Evolutionary conservation across 2,888 invertebrate genomes (phyloP).

Genomic region (Thalpophila matura): DNA sequence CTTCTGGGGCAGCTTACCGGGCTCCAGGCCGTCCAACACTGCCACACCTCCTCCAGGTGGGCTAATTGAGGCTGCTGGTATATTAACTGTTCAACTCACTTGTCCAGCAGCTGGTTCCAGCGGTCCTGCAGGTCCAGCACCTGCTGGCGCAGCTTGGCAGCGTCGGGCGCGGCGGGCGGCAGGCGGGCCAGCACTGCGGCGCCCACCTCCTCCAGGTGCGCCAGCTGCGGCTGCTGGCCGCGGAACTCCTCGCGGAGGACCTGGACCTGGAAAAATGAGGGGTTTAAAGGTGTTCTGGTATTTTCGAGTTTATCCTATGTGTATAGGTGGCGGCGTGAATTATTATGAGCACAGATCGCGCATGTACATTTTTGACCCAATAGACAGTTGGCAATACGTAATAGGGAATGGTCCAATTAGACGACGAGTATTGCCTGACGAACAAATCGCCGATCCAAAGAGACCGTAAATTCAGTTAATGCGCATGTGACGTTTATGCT

Average conservation of each 20-base stretch:
- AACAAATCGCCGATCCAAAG: too few species aligned
- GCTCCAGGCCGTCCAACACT: slow-evolving; percentile 92
- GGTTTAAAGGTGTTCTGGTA: too few species aligned
- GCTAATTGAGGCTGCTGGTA: slow-evolving; percentile 97
- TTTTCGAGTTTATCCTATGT: too few species aligned
- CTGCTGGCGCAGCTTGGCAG: slow-evolving; percentile 91
- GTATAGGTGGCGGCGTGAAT: too few species aligned
- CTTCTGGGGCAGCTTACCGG: slow-evolving; percentile 92
- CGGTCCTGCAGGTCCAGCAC: slow-evolving; percentile 93
- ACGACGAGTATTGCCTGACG: too few species aligned
- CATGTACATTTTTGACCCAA: too few species aligned
- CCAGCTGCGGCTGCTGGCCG: slow-evolving; percentile 97
- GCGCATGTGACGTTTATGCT: too few species aligned
- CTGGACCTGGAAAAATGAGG: slow-evolving; percentile 91
- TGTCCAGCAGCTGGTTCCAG: slow-evolving; percentile 95
- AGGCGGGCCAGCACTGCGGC: slow-evolving; percentile 93
- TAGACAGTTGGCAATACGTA: too few species aligned
- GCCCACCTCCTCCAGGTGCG: slow-evolving; percentile 95
- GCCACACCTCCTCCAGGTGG: slow-evolving; percentile 96
- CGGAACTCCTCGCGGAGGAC: slow-evolving; percentile 98
- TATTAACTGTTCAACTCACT: slow-evolving; percentile 85
- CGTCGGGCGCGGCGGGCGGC: slow-evolving; percentile 87
- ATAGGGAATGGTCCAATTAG: too few species aligned
- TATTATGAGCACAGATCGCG: too few species aligned
- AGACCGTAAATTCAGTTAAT: too few species aligned